Evolutionary conservation across 2,888 invertebrate genomes (phyloP).

Genomic region (Trilocha varians): DNA sequence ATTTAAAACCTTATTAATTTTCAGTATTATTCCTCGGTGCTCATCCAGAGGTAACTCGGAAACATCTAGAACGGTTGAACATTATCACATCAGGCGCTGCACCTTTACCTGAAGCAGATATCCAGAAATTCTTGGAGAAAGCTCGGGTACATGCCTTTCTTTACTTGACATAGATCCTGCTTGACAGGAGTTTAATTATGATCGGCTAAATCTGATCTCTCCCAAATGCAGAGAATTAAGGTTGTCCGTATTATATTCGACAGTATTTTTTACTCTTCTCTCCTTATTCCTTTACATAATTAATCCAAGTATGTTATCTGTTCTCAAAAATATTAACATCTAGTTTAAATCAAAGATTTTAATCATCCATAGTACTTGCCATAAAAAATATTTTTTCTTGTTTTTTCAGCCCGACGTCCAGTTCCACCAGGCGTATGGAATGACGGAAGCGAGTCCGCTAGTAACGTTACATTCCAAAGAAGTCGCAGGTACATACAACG

Average conservation of each 20-base stretch:
- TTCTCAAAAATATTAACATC: too few relatives aligned
- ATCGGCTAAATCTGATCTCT: too few relatives aligned
- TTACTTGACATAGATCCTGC: too few relatives aligned
- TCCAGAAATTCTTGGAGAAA: conserved; percentile 66
- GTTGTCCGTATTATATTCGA: too few relatives aligned
- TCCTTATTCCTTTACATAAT: too few relatives aligned
- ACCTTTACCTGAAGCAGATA: conserved; percentile 75
- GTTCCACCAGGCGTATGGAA: conserved; percentile 75
- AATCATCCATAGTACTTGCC: too few relatives aligned
- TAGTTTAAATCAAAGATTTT: too few relatives aligned
- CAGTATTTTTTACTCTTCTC: too few relatives aligned
- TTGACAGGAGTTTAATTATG: too few relatives aligned
- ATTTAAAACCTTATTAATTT: conserved; percentile 27
- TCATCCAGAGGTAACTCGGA: conserved; percentile 71
- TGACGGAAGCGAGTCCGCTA: conserved; percentile 79
- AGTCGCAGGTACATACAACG: conserved; percentile 27
- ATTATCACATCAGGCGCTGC: conserved; percentile 77
- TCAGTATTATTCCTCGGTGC: conserved; percentile 78
- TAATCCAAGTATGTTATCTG: too few relatives aligned
- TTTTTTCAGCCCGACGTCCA: conserved; percentile 29
- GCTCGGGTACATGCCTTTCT: conserved; percentile 28
- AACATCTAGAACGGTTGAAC: conserved; percentile 70
- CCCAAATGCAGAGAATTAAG: too few relatives aligned
- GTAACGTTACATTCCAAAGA: conserved; percentile 38
- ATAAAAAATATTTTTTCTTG: neutral